Base-by-base conservation (phyloP, 2,888 invertebrate species). In the Meta bourneti region DNA sequence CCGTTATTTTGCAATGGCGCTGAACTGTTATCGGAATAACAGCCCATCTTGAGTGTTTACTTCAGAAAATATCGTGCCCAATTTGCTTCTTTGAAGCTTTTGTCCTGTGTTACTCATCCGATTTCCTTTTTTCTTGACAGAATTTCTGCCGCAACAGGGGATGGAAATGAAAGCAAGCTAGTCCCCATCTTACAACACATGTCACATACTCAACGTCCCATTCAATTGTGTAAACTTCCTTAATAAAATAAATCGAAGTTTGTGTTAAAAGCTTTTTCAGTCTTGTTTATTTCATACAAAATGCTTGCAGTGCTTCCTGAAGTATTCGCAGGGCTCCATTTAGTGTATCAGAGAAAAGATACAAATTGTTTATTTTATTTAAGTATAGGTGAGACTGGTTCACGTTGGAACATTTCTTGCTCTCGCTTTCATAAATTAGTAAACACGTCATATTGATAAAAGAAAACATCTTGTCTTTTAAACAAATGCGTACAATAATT, bases 201-300 rank as follows among this genome's bases (percentile, higher is more conserved):
- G 61, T 79, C 19, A 74, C 54, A 61, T n/a, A 20, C 74, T 81
- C 82, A 20, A 49, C 51, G n/a, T 52, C 6, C 51, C 75, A 61
- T 16, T 75, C 51, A 34, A 75, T 52, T 48, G 16, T 61, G 75
- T 75, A 75, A 74, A 75, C 54, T 75, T 75, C 61, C 16, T 61
- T 16, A 48, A 61, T 82, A 61, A 84, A 84, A 84, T 61, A n/a
- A 52, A 84, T 48, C 20, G 48, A 48, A 61, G 84, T 84, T 84
- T 75, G 75, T 75, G 34, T 84, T 11, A 54, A 16, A 16, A 54
- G 11, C 19, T 16, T 52, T 16, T 78, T 16, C 16, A 51, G 34
- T 52, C 6, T 78, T n/a, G 11, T 16, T 78, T 78, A n/a, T 78
- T 7, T 77, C 7, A 49, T 77, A n/a, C 6, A 34, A 34, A 34